Base-by-base conservation (phyloP, 2,113 vertebrate species). In the Neogobius melanostomus region DNA sequence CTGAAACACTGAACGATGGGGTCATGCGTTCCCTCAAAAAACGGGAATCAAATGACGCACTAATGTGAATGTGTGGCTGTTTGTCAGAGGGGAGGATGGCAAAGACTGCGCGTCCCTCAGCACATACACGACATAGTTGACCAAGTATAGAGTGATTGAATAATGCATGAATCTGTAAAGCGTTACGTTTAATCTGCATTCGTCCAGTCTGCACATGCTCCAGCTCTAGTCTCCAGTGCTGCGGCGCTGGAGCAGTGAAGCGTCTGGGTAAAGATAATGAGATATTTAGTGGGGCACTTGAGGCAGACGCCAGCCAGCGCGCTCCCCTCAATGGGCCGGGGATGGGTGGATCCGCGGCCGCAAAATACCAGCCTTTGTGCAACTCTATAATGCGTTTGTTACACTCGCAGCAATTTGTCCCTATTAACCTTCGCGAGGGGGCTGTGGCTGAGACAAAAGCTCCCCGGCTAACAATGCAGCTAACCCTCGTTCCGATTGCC, bases 401-500 rank as follows among this genome's bases (percentile, higher is more conserved):
- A 91, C 91, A 94, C 93, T 91, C 92, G 88, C 93, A 88, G 87
- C 94, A 96, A 96, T 96, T 97, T 97, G 95, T 91, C 93, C 92
- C 95, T 92, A 96, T 96, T 97, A 97, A 96, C 94, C 95, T 94
- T 93, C 94, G 93, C 93, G 91, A 95, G 90, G 93, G 94, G 89
- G 89, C 89, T 80, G 82, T 93, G 95, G 93, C 93, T 88, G 92
- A 94, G 93, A 96, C 94, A 98, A 97, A 95, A 90, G 80, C 89
- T 36, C 87, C 92, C 73, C 0, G 78, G 88, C 85, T 93, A 95
- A 96, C 94, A 97, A 95, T 94, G 83, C 56, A 77, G 77, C 64
- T 72, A 36, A 75, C 79, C 82, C 75, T 64, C 65, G 81, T 88
- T 88, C 84, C 89, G 86, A 83, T 80, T 72, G 68, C 85, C 65